phyloP scores from a whole-genome alignment of 2,797 vertebrate species.

The Allobates femoralis region DNA sequence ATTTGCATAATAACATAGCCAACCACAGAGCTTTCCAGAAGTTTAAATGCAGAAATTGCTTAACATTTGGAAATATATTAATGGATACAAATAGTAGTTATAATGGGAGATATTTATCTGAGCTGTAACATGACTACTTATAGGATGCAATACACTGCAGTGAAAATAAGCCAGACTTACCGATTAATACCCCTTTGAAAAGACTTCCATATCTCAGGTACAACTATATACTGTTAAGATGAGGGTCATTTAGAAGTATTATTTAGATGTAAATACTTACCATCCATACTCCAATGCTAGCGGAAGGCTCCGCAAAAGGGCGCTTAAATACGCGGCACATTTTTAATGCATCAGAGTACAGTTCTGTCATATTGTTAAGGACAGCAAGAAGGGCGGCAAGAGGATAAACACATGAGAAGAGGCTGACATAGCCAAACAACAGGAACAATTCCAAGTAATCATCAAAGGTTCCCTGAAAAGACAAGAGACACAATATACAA shows the following conservation, averaged over 20 bases:
- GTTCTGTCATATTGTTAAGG: conserved; percentile 92
- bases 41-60: too few relatives aligned
- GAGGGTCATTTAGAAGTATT: neutral
- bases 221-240: neutral
- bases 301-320: conserved; percentile 89
- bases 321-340: conserved; percentile 95
- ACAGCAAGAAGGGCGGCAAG: conserved; percentile 94
- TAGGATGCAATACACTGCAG: too few relatives aligned
- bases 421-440: conserved; percentile 95
- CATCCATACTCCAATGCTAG: conserved; percentile 97
- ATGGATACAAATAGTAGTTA: too few relatives aligned
- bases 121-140: neutral
- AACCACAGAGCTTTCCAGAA: too few relatives aligned
- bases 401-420: conserved; percentile 97
- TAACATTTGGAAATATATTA: too few relatives aligned
- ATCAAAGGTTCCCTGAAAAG: conserved; percentile 92
- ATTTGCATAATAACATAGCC: too few relatives aligned
- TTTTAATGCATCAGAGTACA: conserved; percentile 95
- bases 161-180: too few relatives aligned
- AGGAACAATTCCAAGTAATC: conserved; percentile 96
- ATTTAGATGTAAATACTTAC: conserved; percentile 72
- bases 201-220: neutral
- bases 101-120: neutral
- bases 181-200: neutral
- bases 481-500: neutral